These are phyloP conservation scores for Electrona antarctica DNA, from an alignment of 2,113 vertebrate species.

Conservation along the genomic window DNA sequence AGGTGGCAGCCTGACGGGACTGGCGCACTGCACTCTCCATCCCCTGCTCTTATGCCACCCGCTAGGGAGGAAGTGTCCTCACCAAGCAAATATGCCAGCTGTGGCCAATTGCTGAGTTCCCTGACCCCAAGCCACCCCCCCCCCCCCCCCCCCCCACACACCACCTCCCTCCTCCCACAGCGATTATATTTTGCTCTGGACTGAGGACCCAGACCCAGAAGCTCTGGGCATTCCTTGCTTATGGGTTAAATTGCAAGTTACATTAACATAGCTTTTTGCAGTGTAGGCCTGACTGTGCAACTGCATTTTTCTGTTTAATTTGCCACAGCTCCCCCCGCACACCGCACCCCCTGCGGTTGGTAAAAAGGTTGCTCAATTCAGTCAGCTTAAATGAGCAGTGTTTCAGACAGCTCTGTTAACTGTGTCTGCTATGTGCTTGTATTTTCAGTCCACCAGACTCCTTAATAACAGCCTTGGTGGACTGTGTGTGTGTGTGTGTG, in stretches of 20 bases:
- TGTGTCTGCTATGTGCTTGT: conserved; percentile 33
- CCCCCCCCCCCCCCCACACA: background rate
- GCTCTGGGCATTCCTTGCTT: conserved; percentile 2
- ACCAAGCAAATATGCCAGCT: conserved; percentile 63
- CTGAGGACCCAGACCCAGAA: conserved; percentile 6
- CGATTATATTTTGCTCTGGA: conserved; percentile 25
- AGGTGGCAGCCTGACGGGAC: conserved; percentile 30
- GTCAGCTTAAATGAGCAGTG: conserved; percentile 41
- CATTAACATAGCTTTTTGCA: background rate
- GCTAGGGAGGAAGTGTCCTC: conserved; percentile 61
- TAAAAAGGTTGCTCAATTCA: conserved; percentile 51
- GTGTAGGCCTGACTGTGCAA: background rate
- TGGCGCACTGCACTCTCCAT: conserved; percentile 31
- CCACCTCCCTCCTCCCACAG: background rate
- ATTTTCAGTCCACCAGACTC: conserved; percentile 58
- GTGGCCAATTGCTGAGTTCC: conserved; percentile 38
- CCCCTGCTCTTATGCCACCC: background rate
- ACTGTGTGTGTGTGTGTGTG: conserved; percentile 32
- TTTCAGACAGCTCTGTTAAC: conserved; percentile 44
- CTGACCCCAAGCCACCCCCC: background rate
- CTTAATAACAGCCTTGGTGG: conserved; percentile 70
- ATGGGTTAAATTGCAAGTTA: conserved; percentile 10
- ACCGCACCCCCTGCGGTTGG: conserved; percentile 18
- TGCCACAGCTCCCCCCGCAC: conserved; percentile 18
- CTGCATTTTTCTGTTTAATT: background rate